Evolutionary conservation across 1,140 invertebrate genomes (phyloP), one percentile per base, ranked within the genome.

Genomic region (Eufriesea mexicana): DNA sequence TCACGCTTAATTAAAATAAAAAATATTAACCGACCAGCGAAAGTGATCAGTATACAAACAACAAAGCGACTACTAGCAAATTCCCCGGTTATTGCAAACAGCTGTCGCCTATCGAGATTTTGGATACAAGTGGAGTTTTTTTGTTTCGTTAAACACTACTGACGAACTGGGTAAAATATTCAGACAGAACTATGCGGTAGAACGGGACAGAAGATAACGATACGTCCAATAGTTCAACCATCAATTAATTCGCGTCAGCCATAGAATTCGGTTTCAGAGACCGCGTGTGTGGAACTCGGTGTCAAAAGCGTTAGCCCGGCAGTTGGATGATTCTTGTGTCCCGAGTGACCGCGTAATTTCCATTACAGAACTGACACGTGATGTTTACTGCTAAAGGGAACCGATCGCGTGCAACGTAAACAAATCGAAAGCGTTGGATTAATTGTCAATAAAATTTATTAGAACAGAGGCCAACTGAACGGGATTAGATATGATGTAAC

Each of bases 171-270:
- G 18, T 71, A 20, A 61, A 45, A 47, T 61, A 47, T n/a, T 49
- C 54, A 8, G 25, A 35, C 35, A 35, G 16, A 61, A 57, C 55
- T 10, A 49, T 28, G 76, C 18, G 12, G 25, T 47, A 18, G 55
- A 61, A 25, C 51, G 20, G 70, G 66, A n/a, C 20, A 12, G 61
- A 25, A 78, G 35, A 67, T 20, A 77, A 67, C 61, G 79, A 68
- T 45, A 42, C 57, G 67, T 57, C 25, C 68, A 57, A 23, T 74
- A 71, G 61, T 68, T 83, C 42, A 68, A 78, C 23, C 74, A 71
- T 83, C 79, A 79, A 87, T 86, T 83, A 51, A 59, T 83, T 71
- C 14, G 35, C 35, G 28, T 47, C 2, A 51, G 35, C 42, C 68
- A 55, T 57, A 55, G 68, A 75, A 86, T 70, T 54, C 16, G 61